A percentile compares a stretch with the other conserved stretches of the same genome.
Conservation (phyloP, 2,888 invertebrate genomes). For the Ichneumoninae sp. region DNA sequence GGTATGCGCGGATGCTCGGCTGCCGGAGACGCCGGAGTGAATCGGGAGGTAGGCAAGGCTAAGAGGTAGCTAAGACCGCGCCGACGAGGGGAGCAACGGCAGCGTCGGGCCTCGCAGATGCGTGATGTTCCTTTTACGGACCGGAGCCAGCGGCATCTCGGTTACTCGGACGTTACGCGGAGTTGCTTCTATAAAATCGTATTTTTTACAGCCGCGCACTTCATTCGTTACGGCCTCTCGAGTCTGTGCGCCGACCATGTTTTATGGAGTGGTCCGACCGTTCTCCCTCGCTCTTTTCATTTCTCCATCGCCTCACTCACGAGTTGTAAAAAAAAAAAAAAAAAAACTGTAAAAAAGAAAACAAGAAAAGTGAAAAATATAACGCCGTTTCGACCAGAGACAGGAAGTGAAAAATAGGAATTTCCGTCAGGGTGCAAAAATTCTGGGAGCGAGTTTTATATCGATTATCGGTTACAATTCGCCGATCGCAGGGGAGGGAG, state of each 20-base stretch:
- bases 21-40: constrained; percentile 29
- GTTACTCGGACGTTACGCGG: constrained; percentile 74
- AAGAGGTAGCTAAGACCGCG: constrained; percentile 46
- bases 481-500: neutral
- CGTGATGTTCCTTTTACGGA: constrained; percentile 77
- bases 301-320: neutral
- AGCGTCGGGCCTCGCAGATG: constrained; percentile 71
- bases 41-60: constrained; percentile 28
- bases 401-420: constrained; percentile 28
- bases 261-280: constrained; percentile 68
- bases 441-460: constrained; percentile 19
- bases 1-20: constrained; percentile 46
- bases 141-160: constrained; percentile 69
- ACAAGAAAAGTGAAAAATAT: constrained; percentile 7
- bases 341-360: no score
- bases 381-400: constrained; percentile 5
- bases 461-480: constrained; percentile 19
- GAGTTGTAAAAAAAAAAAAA: neutral
- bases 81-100: constrained; percentile 46
- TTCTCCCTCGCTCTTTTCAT: constrained; percentile 31
- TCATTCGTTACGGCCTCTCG: constrained; percentile 76
- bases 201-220: constrained; percentile 78
- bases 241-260: constrained; percentile 74
- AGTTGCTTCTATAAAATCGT: constrained; percentile 77
- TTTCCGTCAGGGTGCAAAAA: neutral